Conservation (phyloP, 2,113 vertebrate genomes). For the Tonatia bakeri region DNA sequence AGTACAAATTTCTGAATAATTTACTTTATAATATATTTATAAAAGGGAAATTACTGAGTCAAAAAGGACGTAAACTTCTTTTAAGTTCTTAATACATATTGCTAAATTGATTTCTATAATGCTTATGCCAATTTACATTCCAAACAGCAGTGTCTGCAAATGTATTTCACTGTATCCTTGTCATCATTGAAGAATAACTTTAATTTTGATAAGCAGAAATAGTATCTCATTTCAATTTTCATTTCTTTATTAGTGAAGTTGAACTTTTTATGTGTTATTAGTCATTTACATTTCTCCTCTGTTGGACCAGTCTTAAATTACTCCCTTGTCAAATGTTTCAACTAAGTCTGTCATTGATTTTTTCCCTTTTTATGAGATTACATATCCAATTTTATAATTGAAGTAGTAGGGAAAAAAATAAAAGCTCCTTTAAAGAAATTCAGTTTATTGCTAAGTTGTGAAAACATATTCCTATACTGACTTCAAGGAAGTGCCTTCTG, state of each 20-base stretch:
- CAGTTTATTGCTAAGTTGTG: conserved; percentile 48
- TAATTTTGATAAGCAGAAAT: conserved; percentile 33
- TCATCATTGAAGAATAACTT: neutral
- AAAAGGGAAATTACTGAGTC: conserved; percentile 55
- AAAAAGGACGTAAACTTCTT: conserved; percentile 44
- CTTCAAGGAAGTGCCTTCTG: neutral
- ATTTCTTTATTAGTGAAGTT: conserved; percentile 42
- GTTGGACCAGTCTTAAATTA: conserved; percentile 37
- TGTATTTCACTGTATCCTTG: conserved; percentile 6
- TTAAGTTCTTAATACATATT: conserved; percentile 46
- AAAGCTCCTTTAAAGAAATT: conserved; percentile 60
- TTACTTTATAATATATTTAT: conserved; percentile 42
- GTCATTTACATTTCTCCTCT: conserved; percentile 39
- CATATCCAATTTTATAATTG: conserved; percentile 54
- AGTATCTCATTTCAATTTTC: neutral
- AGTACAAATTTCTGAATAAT: conserved; percentile 38
- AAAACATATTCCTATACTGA: conserved; percentile 41
- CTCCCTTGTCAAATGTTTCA: conserved; percentile 49
- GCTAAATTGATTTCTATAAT: conserved; percentile 58
- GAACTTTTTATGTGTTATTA: conserved; percentile 35
- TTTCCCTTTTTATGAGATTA: conserved; percentile 8
- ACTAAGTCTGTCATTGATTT: conserved; percentile 38
- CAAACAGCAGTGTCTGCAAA: conserved; percentile 50
- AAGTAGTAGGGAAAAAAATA: conserved; percentile 39
- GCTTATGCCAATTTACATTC: conserved; percentile 29